Base-by-base conservation (phyloP, 2,888 invertebrate species). In the Ptychoptera albimana region DNA sequence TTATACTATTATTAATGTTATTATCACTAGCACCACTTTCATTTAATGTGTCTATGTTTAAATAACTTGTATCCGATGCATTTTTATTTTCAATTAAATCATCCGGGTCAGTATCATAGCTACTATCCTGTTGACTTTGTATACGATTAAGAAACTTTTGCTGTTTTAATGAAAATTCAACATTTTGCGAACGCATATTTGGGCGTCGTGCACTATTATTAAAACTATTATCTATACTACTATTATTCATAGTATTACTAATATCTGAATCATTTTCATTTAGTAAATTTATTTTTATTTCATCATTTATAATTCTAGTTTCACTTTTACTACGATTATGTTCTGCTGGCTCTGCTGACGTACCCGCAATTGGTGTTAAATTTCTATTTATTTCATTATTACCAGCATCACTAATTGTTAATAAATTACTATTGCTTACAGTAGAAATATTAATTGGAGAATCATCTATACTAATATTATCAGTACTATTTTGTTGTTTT, bases 131-230 rank as follows among this genome's bases (percentile, higher is more conserved):
- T 34, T 47, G 43, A 23, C 65, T 63, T 43, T 68, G 67, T 2
- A 75, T 67, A 45, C 74, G 70, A 53, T 71, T 72, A 10, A 76
- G 57, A 53, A 77, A 77, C 50, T 69, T 71, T 50, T 71, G 72
- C 43, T 76, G 75, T 56, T 76, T 77, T 50, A 68, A 68, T 0
- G 72, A 72, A 65, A 76, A 76, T 39, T 77, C 77, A 9, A 73
- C 71, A 53, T 77, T 77, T 55, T 75, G 75, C 8, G 75, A 75
- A 44, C 77, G 65, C 69, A 76, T 73, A 45, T 75, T 74, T 42
- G 74, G 56, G 11, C 64, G 56, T 36, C 55, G 59, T 52, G 14
- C 39, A 46, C 23, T 49, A 37, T 46, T 37, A 29, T 12, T n/a
- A 42, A 36, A 29, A 37, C 36, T 36, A 32, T 34, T 35, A 15